A percentile compares a stretch with the other conserved stretches of the same genome.
Conservation (phyloP, 2,888 invertebrate genomes). For the Oasisia sp. region DNA sequence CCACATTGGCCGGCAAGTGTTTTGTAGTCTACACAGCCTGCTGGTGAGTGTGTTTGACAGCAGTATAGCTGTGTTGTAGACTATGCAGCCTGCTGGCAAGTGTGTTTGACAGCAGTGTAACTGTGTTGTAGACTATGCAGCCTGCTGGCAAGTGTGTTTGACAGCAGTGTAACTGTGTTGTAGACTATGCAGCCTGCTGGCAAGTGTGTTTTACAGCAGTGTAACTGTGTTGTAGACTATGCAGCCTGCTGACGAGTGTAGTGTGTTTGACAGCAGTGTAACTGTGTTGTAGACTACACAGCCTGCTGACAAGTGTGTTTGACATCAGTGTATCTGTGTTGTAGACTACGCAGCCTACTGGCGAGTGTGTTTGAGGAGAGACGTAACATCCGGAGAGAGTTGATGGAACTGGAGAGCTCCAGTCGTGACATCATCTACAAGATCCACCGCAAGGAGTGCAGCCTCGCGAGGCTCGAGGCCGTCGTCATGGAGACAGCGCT, state of each 20-base stretch:
- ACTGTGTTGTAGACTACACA: too few relatives aligned
- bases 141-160: slow-evolving; percentile 41
- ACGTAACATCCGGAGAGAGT: slow-evolving; percentile 44
- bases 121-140: too few relatives aligned
- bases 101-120: background rate
- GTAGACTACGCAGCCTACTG: slow-evolving; percentile 42
- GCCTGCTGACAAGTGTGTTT: background rate
- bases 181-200: too few relatives aligned
- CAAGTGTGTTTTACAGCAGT: slow-evolving; percentile 41
- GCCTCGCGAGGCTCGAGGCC: slow-evolving; percentile 30
- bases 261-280: too few relatives aligned
- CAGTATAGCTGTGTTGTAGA: too few relatives aligned
- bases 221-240: too few relatives aligned
- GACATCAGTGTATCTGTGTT: slow-evolving; percentile 19
- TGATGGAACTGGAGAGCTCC: slow-evolving; percentile 51
- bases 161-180: background rate
- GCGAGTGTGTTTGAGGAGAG: slow-evolving; percentile 47
- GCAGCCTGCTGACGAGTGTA: slow-evolving; percentile 33
- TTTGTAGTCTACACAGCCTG: too few relatives aligned
- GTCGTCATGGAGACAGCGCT: background rate
- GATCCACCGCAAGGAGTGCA: slow-evolving; percentile 49
- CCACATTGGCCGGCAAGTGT: too few relatives aligned
- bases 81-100: background rate
- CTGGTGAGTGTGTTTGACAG: too few relatives aligned
- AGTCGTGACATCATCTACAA: slow-evolving; percentile 54